Base-by-base conservation (phyloP, 2,113 vertebrate genomes). In the Saguinus imperator region DNA sequence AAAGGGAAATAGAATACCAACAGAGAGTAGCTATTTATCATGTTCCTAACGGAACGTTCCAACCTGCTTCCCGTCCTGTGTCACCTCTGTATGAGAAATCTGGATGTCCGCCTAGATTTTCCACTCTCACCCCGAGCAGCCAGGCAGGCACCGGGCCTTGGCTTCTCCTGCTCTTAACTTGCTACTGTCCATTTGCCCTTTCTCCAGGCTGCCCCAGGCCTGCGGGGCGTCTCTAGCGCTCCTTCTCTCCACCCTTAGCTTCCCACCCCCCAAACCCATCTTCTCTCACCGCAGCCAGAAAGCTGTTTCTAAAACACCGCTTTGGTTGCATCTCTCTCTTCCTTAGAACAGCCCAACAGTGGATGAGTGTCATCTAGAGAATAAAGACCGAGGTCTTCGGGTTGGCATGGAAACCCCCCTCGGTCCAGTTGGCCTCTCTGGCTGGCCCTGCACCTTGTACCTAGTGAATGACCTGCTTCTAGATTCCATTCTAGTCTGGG, bases 1-100 rank as follows among this genome's bases (percentile, higher is more conserved):
- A 97, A 96, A 97, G 94, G 92, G 90, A 95, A 86, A 68, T 75
- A 84, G 94, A 94, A 93, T 75, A 80, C 94, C 97, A 61, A 79
- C 94, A 92, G 66, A 89, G 58, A 85, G 76, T 6, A 32, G 92
- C n/a, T 9, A 88, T 87, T 75, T 87, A 64, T 83, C 87, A 29
- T 48, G 82, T 52, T 79, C 66, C 48, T 35, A 25, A 13, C 55
- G 25, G 77, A 58, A 23, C 29, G 0, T 48, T 66, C 20, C 21
- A 79, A 89, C 37, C 73, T 23, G 81, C 76, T 94, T n/a, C 79
- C 84, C 4, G 1, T 52, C 48, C n/a, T 2, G 45, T 2, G 76
- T 18, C 21, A 6, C 61, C 8, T 64, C 72, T 12, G 66, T 20
- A 17, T 1, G 66, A 82, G 66, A 55, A 32, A 58, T 89, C 68